Evolutionary conservation across 2,888 invertebrate species (phyloP).

Genomic region (Phoenoteleia sp.): DNA sequence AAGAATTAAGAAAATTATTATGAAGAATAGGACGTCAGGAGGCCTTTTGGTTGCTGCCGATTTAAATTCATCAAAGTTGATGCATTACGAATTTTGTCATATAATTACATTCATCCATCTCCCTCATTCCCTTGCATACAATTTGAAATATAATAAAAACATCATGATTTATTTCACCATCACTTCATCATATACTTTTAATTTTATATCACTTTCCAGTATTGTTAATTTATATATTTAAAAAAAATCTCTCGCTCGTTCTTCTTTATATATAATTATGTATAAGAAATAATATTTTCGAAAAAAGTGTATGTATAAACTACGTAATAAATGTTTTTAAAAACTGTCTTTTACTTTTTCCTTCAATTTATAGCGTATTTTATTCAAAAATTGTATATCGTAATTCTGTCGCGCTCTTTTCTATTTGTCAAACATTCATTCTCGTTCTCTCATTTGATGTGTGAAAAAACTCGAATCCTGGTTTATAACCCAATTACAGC

Average conservation of each 20-base stretch:
- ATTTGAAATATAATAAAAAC: constrained; percentile 83
- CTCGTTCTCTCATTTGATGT: constrained; percentile 53
- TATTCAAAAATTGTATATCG: constrained; percentile 81
- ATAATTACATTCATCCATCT: constrained; percentile 74
- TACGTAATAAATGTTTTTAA: constrained; percentile 68
- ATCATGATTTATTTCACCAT: constrained; percentile 74
- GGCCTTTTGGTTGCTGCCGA: constrained; percentile 78
- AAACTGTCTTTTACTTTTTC: constrained; percentile 53
- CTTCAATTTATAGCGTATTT: constrained; percentile 66
- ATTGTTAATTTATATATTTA: constrained; percentile 60
- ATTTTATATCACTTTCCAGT: constrained; percentile 72
- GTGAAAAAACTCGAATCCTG: constrained; percentile 39
- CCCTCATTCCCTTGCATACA: constrained; percentile 74
- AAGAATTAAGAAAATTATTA: constrained; percentile 1
- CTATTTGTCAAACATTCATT: constrained; percentile 47
- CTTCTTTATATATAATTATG: constrained; percentile 80
- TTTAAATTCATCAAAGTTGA: constrained; percentile 74
- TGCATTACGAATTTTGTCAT: constrained; percentile 77
- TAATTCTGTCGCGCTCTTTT: constrained; percentile 71
- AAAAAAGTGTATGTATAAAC: constrained; percentile 82
- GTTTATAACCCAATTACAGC: constrained; percentile 38
- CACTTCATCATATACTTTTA: constrained; percentile 76
- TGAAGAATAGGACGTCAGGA: constrained; percentile 72
- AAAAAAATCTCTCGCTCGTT: constrained; percentile 47
- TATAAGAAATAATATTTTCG: constrained; percentile 84